Evolutionary conservation across 92 coral and sea anemone genomes (phyloP), one percentile per base, ranked within the genome.

Genomic region (Bergia sp.): DNA sequence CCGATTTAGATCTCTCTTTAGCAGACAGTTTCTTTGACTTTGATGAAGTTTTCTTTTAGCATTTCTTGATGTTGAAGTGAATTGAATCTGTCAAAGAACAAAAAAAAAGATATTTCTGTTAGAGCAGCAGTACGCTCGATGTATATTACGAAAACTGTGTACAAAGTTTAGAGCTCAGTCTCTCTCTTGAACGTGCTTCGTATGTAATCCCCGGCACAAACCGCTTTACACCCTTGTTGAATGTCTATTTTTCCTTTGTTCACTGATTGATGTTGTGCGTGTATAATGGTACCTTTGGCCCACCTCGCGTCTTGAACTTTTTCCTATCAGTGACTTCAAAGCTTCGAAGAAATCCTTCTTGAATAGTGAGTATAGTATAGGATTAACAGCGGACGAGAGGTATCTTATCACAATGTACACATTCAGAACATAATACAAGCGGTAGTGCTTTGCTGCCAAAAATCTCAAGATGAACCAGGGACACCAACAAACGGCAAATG

Each of bases 281-380:
- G 86, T 66, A 66, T 21, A 8, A 1, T 9, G 67, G n/a, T 29
- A 13, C 55, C 77, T 37, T 37, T 47, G 61, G 1, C 42, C 49
- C 49, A 13, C n/a, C 18, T 29, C 61, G 36, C 36, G 75, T 44
- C 79, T 47, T 36, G 78, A 84, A 2, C 3, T 36, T 38, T 11
- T 69, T 11, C 39, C 6, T 9, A 79, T 37, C 61, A 71, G 7
- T n/a, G 87, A 84, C 57, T 69, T 84, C 66, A 71, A 72, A 44
- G 87, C 87, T 38, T 84, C 44, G 61, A 20, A 37, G 42, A 84
- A 84, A 73, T 84, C 87, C 29, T 72, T 84, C 79, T 84, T 84
- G 87, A 84, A 84, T 65, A 84, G 79, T 1, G 87, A 71, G 57
- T 84, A 84, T 7, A 84, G 79, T 3, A 84, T 45, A 7, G 87